These are phyloP conservation scores for Chiloscyllium plagiosum DNA, from an alignment of 2,113 vertebrate species.

Conservation along the genomic window DNA sequence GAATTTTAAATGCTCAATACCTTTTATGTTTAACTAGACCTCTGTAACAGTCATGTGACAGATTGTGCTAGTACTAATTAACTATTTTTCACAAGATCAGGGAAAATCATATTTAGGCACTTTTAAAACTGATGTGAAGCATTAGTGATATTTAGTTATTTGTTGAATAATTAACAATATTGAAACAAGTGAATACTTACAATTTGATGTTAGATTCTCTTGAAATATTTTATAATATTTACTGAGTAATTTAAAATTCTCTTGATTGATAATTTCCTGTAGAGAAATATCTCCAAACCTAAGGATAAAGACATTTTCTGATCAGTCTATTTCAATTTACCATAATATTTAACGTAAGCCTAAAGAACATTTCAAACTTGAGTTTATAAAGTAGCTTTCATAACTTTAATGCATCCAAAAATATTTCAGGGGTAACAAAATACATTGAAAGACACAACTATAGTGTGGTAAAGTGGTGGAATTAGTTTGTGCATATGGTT, in stretches of 20 bases:
- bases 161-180: background rate
- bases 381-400: background rate
- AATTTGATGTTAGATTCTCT: constrained; percentile 82
- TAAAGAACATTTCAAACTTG: background rate
- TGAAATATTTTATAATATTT: constrained; percentile 83
- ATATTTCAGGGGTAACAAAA: background rate
- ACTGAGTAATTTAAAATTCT: constrained; percentile 84
- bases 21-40: background rate
- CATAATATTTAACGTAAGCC: background rate
- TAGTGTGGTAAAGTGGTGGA: background rate
- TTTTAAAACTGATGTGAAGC: background rate
- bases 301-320: constrained; percentile 41
- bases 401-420: background rate
- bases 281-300: constrained; percentile 96
- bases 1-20: background rate
- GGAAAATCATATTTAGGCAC: background rate
- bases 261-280: constrained; percentile 95
- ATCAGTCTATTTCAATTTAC: background rate
- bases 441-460: background rate
- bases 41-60: background rate
- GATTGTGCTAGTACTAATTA: background rate
- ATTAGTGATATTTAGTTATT: background rate
- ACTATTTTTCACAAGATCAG: background rate
- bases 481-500: background rate
- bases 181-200: constrained; percentile 64